These are phyloP conservation scores for Megaceryle maxima DNA, from an alignment of 2,113 vertebrate species.

Conservation along the genomic window DNA sequence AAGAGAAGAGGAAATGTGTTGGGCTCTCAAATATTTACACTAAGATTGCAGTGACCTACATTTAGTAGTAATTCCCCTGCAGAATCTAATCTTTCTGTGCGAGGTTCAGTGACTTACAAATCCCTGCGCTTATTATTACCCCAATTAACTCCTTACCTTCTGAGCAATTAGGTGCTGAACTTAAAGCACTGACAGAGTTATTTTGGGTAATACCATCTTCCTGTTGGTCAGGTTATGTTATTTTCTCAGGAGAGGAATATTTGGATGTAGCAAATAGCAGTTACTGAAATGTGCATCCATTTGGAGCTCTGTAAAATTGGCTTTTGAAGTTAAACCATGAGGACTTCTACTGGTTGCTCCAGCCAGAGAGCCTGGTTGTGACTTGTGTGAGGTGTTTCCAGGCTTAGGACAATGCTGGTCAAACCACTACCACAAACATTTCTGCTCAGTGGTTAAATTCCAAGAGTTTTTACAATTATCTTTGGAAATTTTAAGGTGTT, in stretches of 20 bases:
- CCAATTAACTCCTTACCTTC: constrained; percentile 54
- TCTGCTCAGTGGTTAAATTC: background rate
- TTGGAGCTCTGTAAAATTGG: background rate
- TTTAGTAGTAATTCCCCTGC: constrained; percentile 32
- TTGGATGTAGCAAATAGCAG: background rate
- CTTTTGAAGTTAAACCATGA: background rate
- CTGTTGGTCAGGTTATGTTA: background rate
- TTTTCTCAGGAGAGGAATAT: background rate
- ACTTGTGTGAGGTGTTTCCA: background rate
- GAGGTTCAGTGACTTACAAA: constrained; percentile 38
- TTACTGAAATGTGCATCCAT: background rate
- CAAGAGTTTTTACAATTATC: background rate
- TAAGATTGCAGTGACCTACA: constrained; percentile 53
- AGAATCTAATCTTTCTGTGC: constrained; percentile 5
- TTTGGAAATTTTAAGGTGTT: background rate
- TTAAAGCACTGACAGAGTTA: background rate
- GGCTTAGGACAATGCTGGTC: background rate
- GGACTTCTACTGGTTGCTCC: background rate
- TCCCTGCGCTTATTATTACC: background rate
- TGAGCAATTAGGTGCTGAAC: background rate
- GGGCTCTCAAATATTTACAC: constrained; percentile 6
- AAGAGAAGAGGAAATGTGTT: background rate
- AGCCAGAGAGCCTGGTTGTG: background rate
- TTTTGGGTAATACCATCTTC: background rate
- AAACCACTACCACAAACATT: background rate